These are phyloP conservation scores for Drosophila villosipedis DNA, from an alignment of 2,888 invertebrate genomes.

Conservation along the genomic window DNA sequence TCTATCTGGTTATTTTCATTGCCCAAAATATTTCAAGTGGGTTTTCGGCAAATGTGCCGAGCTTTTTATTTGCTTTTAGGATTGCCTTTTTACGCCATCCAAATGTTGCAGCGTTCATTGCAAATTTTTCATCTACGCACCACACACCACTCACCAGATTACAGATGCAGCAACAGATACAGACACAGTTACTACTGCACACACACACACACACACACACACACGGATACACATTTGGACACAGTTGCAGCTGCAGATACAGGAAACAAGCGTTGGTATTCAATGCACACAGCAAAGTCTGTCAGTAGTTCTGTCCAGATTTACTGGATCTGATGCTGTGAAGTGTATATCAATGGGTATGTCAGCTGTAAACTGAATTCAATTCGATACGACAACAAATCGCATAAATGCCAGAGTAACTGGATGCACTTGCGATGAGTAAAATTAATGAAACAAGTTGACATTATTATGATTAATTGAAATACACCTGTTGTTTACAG, in stretches of 20 bases:
- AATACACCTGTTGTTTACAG: constrained; percentile 4
- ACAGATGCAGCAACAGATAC: constrained; percentile 14
- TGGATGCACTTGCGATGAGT: background rate
- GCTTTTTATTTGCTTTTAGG: constrained; percentile 72
- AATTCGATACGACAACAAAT: background rate
- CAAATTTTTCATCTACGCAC: constrained; percentile 56
- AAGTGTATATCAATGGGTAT: constrained; percentile 13
- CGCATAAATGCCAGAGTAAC: background rate
- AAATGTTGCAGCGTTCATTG: constrained; percentile 54
- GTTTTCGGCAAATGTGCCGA: constrained; percentile 54
- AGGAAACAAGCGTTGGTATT: constrained; percentile 52
- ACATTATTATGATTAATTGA: background rate
- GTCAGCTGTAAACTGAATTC: background rate
- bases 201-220: constrained; percentile 6
- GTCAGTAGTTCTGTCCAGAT: constrained; percentile 53
- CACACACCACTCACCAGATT: constrained; percentile 2
- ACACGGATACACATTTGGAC: constrained; percentile 20
- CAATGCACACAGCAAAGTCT: constrained; percentile 37
- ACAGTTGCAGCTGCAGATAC: constrained; percentile 51
- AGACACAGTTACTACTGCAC: background rate
- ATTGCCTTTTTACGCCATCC: constrained; percentile 46
- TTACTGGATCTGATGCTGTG: constrained; percentile 22
- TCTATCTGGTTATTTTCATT: constrained; percentile 60
- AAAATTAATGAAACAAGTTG: background rate
- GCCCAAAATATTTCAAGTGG: constrained; percentile 80